Conservation (phyloP, 1,140 invertebrate genomes). For the Ruditapes philippinarum region DNA sequence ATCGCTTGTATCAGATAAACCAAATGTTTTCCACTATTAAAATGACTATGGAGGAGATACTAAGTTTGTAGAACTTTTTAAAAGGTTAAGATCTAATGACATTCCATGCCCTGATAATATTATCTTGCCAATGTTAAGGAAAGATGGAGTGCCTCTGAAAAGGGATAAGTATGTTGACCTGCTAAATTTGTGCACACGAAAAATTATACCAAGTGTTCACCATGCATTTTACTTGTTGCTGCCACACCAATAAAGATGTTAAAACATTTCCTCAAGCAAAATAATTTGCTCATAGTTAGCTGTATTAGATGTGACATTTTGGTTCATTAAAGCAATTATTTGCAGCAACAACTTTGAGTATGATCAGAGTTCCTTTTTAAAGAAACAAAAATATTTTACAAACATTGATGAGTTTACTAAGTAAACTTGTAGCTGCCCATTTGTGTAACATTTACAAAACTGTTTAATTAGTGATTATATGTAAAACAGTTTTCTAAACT, state of each 20-base stretch:
- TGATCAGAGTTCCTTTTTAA: no score
- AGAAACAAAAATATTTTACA: no score
- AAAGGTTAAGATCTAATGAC: background rate
- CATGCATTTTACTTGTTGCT: conserved; percentile 19
- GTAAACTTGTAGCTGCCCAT: no score
- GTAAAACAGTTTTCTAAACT: no score
- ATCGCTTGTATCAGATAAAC: background rate
- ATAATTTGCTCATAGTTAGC: no score
- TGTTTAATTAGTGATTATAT: no score
- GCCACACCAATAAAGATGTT: conserved; percentile 4
- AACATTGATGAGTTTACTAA: no score
- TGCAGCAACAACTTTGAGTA: no score
- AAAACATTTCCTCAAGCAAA: no score
- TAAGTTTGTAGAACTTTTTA: background rate
- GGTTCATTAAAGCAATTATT: no score
- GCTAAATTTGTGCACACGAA: background rate
- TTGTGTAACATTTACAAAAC: no score
- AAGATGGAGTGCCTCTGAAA: background rate
- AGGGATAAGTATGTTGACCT: background rate
- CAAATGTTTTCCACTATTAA: conserved; percentile 17
- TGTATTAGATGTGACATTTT: no score
- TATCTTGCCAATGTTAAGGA: background rate
- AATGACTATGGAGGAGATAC: background rate
- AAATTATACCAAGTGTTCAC: conserved; percentile 11
- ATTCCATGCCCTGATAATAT: background rate